Conservation (phyloP, 1,140 invertebrate species). For the Leptinotarsa undecemlineata region DNA sequence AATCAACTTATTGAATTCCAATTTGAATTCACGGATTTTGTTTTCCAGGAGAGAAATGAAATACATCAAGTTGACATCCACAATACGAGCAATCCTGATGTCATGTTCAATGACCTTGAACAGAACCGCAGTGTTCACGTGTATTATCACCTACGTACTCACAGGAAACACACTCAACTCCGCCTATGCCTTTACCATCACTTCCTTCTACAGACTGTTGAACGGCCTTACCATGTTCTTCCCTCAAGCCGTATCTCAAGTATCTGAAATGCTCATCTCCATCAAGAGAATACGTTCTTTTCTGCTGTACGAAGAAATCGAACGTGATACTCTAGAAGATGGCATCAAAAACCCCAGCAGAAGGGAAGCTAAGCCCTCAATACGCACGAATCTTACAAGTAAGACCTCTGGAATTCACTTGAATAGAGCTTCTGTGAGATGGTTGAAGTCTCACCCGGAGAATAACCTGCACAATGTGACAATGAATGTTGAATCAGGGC, state of each 20-base stretch:
- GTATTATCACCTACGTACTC: slow-evolving; percentile 73
- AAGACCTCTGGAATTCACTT: slow-evolving; percentile 7
- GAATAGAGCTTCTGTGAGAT: slow-evolving; percentile 40
- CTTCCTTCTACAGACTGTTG: slow-evolving; percentile 72
- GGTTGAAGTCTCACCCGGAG: slow-evolving; percentile 55
- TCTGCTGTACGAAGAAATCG: slow-evolving; percentile 36
- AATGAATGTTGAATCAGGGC: slow-evolving; percentile 57
- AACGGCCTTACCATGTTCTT: slow-evolving; percentile 73
- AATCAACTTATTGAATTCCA: too few species aligned
- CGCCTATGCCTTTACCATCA: slow-evolving; percentile 74
- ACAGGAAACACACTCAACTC: slow-evolving; percentile 68
- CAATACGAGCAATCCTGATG: slow-evolving; percentile 71
- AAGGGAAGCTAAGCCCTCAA: neutral
- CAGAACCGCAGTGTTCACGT: slow-evolving; percentile 75
- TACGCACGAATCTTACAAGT: neutral
- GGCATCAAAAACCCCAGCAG: neutral
- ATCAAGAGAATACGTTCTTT: slow-evolving; percentile 69
- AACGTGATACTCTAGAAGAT: neutral
- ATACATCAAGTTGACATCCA: slow-evolving; percentile 47
- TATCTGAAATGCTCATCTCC: slow-evolving; percentile 73
- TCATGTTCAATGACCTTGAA: slow-evolving; percentile 74
- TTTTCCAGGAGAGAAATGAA: slow-evolving; percentile 39
- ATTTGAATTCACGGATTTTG: neutral
- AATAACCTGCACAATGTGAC: slow-evolving; percentile 63
- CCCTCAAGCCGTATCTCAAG: slow-evolving; percentile 61